Evolutionary conservation across 2,888 invertebrate genomes (phyloP).

Genomic region (Amphipoea oculea): DNA sequence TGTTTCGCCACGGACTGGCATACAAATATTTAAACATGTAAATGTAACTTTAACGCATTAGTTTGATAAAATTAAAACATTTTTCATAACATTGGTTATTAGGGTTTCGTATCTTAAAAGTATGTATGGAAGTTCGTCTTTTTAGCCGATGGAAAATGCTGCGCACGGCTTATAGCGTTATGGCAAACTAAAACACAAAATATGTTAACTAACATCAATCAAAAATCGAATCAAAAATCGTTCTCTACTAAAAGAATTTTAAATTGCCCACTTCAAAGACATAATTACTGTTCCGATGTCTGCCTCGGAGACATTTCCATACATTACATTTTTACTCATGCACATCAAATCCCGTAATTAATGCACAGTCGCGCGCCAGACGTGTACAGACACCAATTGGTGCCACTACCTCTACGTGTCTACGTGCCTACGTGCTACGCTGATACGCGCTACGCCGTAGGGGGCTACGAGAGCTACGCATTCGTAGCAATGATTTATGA

Average conservation of each 20-base stretch:
- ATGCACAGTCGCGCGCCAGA: slow-evolving; percentile 49
- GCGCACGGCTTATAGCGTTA: not conserved
- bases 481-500: slow-evolving; percentile 61
- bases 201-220: no score
- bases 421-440: slow-evolving; percentile 59
- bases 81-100: no score
- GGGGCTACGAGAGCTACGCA: slow-evolving; percentile 50
- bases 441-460: slow-evolving; percentile 61
- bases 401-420: slow-evolving; percentile 40
- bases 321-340: slow-evolving; percentile 6
- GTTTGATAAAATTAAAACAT: no score
- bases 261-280: no score
- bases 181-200: not conserved
- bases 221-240: no score
- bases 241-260: no score
- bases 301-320: slow-evolving; percentile 27
- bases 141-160: no score
- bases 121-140: not conserved
- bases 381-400: slow-evolving; percentile 53
- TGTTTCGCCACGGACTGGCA: no score
- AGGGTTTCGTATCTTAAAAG: not conserved
- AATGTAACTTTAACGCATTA: no score
- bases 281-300: not conserved
- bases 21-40: no score
- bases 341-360: slow-evolving; percentile 48